phyloP scores from a whole-genome alignment of 2,113 vertebrate species.

The Bambusicola thoracicus region DNA sequence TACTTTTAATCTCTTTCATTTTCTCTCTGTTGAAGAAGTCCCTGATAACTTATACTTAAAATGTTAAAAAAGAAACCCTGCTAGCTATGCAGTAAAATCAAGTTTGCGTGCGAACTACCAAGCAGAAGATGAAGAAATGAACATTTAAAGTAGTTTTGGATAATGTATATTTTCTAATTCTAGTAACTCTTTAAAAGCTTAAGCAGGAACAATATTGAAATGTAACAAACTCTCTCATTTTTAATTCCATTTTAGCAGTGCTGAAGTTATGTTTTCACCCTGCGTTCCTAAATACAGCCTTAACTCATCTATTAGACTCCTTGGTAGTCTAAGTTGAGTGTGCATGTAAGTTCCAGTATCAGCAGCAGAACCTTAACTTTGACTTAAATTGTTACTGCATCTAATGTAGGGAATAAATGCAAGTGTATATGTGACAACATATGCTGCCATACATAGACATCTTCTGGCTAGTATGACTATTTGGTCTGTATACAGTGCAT shows the following conservation, averaged over 20 bases:
- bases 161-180: neutral
- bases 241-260: neutral
- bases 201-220: neutral
- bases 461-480: neutral
- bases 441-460: neutral
- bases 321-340: neutral
- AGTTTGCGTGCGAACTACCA: neutral
- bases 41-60: neutral
- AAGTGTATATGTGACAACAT: neutral
- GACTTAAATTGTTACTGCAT: neutral
- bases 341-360: neutral
- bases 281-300: neutral
- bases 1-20: neutral
- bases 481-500: neutral
- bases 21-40: neutral
- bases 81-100: neutral
- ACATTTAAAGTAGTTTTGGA: neutral
- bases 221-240: neutral
- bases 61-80: neutral
- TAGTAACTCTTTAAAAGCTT: neutral
- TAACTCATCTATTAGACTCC: neutral
- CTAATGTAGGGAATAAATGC: neutral
- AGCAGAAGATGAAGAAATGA: neutral
- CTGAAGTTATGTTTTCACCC: neutral
- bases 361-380: neutral